Percentiles rank a stretch among this genome's conserved stretches.
phyloP scores from a whole-genome alignment of 2,797 vertebrate species.

The Sardinella longiceps region DNA sequence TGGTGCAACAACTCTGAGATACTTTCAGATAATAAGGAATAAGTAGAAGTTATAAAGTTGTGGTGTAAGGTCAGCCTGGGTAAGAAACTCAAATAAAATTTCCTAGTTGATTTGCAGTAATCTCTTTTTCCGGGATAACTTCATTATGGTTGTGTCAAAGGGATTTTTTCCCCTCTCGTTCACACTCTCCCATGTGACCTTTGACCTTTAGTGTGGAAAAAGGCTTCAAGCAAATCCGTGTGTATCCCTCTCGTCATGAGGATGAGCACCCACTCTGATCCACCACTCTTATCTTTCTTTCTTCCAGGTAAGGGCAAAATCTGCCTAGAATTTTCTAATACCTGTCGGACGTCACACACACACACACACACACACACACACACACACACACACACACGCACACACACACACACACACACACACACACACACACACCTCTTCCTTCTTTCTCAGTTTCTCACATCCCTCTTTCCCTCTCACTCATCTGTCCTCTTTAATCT shows the following conservation, averaged over 20 bases:
- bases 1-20: not conserved
- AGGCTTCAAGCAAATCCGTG: not conserved
- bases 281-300: not conserved
- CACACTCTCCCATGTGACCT: not conserved
- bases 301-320: not conserved
- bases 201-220: not conserved
- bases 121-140: not conserved
- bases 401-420: no score
- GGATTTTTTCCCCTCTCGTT: not conserved
- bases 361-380: no score
- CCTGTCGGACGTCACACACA: not conserved
- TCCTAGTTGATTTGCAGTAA: not conserved
- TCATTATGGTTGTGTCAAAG: not conserved
- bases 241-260: not conserved
- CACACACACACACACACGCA: no score
- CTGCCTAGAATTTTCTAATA: not conserved
- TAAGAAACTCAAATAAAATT: not conserved
- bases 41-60: no score
- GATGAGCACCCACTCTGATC: not conserved
- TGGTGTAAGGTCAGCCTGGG: not conserved
- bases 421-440: no score
- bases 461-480: no score
- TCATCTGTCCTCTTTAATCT: no score
- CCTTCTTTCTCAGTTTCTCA: not conserved
- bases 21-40: not conserved